Base-by-base conservation (phyloP, 2,113 vertebrate genomes). In the Microtus pennsylvanicus region DNA sequence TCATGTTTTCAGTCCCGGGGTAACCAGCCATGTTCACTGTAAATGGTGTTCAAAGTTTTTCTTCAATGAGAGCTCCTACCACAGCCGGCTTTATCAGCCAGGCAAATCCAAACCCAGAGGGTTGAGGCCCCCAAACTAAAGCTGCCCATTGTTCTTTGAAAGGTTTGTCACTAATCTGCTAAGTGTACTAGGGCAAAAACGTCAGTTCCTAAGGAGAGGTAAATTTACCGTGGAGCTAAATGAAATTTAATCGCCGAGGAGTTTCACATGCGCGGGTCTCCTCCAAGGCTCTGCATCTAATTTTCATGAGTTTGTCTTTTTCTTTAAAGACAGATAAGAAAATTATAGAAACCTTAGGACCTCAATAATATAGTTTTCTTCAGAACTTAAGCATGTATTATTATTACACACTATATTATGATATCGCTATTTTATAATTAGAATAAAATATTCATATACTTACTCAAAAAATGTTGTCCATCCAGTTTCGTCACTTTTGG, bases 381-480 rank as follows among this genome's bases (percentile, higher is more conserved):
- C 22, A 11, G 45, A n/a, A 26, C 17, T 85, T 35, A 72, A 55
- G 55, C 92, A 28, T 14, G 12, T 30, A 42, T 52, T 26, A 14
- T 63, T 42, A 61, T 10, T 11, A 67, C 4, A 45, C n/a, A 26
- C 17, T 47, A 19, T 5, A n/a, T 42, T 55, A n/a, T 42, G 26
- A 1, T 38, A 58, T 13, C 63, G 16, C 7, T 45, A 72, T 45
- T 95, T 88, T 70, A 76, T 42, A 80, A 81, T 35, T 87, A 19
- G 38, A 94, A 61, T n/a, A 35, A 77, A 93, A 90, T 65, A 81
- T 88, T 82, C 74, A 94, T 45, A 3, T 96, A 99, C 99, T 99
- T 98, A 99, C 99, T 99, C 99, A 94, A 99, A 99, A 97, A 99
- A 99, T 3, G 99, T 99, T 1, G 99, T 99, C 99, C 99, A 99